Conservation (phyloP, 2,113 vertebrate genomes). For the Daphoenositta chrysoptera region DNA sequence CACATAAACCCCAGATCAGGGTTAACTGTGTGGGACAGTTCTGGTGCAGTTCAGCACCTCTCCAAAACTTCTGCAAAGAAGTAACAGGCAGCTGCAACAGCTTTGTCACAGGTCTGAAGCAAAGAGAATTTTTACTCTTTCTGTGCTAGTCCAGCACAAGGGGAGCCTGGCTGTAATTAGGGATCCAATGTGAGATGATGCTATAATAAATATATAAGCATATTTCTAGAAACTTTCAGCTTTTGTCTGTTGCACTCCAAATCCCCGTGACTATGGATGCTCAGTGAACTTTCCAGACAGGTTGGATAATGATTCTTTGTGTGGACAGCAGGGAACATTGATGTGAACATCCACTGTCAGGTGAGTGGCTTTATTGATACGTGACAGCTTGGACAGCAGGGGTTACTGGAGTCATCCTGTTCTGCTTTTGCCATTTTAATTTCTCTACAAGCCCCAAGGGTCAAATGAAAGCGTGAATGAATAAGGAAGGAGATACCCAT, state of each 20-base stretch:
- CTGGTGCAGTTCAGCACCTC: not conserved
- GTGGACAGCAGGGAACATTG: not conserved
- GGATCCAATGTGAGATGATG: not conserved
- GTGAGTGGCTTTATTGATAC: not conserved
- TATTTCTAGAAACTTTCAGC: not conserved
- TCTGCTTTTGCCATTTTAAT: constrained; percentile 41
- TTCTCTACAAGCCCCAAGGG: not conserved
- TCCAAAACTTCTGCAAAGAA: not conserved
- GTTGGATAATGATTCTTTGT: not conserved
- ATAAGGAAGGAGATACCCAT: constrained; percentile 8
- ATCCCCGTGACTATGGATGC: not conserved
- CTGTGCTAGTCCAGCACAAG: not conserved
- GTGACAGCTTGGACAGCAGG: constrained; percentile 25
- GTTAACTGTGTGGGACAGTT: not conserved
- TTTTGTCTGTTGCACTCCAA: not conserved
- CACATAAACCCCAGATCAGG: not conserved
- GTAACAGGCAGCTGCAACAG: not conserved
- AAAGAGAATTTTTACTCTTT: not conserved
- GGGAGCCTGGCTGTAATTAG: not conserved
- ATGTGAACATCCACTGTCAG: not conserved
- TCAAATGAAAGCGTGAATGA: not conserved
- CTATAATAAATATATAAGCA: not conserved
- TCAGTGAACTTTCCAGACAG: not conserved
- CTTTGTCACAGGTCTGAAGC: not conserved
- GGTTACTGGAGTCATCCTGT: not conserved